A percentile compares a stretch with the other conserved stretches of the same genome.
Conservation (phyloP, 2,797 vertebrate species). For the Gymnoscopelus microlampas region DNA sequence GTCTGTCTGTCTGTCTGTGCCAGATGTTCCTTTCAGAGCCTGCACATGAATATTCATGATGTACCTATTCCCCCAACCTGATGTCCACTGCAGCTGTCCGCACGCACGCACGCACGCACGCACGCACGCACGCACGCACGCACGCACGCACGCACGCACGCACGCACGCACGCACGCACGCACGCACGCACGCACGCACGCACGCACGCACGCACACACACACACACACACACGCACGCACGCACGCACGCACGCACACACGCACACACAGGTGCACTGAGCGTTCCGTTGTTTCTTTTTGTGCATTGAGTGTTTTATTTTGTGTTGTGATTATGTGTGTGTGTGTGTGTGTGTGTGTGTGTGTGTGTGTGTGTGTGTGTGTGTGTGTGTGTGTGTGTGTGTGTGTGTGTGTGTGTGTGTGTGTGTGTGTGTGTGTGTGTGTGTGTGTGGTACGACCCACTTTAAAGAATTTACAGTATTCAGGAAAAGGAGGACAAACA, state of each 20-base stretch:
- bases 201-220: slow-evolving; percentile 12
- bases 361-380: too few relatives aligned
- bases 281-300: too few relatives aligned
- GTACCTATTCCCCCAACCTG: slow-evolving; percentile 87
- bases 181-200: slow-evolving; percentile 31
- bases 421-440: too few relatives aligned
- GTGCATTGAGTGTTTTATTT: too few relatives aligned
- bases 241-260: not conserved
- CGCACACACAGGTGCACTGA: not conserved
- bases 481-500: too few relatives aligned
- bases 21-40: slow-evolving; percentile 92
- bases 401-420: not conserved
- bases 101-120: slow-evolving; percentile 59
- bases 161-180: slow-evolving; percentile 35
- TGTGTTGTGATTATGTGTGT: too few relatives aligned
- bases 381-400: not conserved
- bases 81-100: slow-evolving; percentile 87
- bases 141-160: slow-evolving; percentile 28
- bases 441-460: too few relatives aligned
- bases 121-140: slow-evolving; percentile 39
- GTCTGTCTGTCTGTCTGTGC: slow-evolving; percentile 75
- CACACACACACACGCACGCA: not conserved
- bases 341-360: too few relatives aligned
- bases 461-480: too few relatives aligned
- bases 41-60: slow-evolving; percentile 95